Evolutionary conservation across 2,888 invertebrate genomes (phyloP).

Genomic region (Oasisia sp.): DNA sequence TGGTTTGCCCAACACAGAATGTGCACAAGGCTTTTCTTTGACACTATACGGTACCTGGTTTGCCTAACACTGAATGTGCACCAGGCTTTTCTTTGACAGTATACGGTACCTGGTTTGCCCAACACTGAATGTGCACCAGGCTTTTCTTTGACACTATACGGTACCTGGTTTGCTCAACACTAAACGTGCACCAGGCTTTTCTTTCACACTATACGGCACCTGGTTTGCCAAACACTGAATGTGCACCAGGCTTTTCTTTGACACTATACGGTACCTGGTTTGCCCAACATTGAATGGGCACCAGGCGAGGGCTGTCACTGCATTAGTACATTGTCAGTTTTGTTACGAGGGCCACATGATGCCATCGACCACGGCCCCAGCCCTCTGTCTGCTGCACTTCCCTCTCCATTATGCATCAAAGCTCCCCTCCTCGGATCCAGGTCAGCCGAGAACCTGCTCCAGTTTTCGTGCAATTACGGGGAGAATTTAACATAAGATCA

Average conservation of each 20-base stretch:
- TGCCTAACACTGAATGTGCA: no score
- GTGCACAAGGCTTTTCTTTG: no score
- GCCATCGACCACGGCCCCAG: neutral
- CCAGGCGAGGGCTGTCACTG: neutral
- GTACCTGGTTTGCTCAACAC: neutral
- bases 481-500: slow-evolving; percentile 7
- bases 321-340: neutral
- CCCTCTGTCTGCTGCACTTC: neutral
- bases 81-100: no score
- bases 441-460: slow-evolving; percentile 10
- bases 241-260: neutral
- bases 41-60: no score
- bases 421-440: neutral
- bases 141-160: no score
- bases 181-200: neutral
- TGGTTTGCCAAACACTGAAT: neutral
- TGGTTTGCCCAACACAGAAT: no score
- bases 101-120: no score
- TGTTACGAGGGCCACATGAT: neutral
- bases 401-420: slow-evolving; percentile 13
- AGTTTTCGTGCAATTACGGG: neutral
- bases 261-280: neutral
- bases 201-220: neutral
- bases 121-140: no score
- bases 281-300: neutral